Conservation (phyloP, 2,113 vertebrate genomes). For the Parus major region DNA sequence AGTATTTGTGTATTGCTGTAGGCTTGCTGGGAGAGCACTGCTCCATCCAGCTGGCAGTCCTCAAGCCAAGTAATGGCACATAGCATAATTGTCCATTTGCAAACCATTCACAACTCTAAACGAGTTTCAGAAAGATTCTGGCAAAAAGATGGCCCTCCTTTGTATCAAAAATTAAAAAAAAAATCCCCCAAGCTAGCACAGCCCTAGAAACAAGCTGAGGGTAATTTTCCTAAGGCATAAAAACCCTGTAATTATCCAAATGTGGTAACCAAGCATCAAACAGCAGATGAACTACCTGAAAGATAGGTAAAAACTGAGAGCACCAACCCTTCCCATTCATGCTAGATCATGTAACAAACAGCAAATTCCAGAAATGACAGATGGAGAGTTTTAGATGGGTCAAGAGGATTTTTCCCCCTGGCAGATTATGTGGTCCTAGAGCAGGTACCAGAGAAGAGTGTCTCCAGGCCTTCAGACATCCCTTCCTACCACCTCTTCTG, state of each 20-base stretch:
- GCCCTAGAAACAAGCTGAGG: neutral
- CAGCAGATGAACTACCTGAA: neutral
- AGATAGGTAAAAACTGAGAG: neutral
- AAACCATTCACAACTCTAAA: neutral
- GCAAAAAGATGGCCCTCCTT: neutral
- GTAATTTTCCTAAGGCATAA: neutral
- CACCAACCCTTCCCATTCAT: neutral
- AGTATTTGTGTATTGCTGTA: neutral
- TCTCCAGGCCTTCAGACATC: neutral
- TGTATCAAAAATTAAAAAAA: neutral
- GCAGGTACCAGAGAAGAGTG: neutral
- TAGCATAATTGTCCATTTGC: neutral
- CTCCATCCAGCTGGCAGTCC: neutral
- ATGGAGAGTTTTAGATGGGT: neutral
- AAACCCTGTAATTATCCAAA: neutral
- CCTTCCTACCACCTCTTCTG: neutral
- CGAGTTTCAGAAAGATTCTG: neutral
- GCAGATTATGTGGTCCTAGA: neutral
- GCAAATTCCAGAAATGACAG: neutral
- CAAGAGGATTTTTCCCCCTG: neutral
- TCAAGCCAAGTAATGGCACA: neutral
- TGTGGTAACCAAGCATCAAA: neutral
- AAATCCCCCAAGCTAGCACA: neutral
- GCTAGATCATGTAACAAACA: neutral
- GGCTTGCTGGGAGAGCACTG: neutral